Evolutionary conservation across 2,797 vertebrate genomes (phyloP), one percentile per base, ranked within the genome.

Genomic region (Crax fasciolata): DNA sequence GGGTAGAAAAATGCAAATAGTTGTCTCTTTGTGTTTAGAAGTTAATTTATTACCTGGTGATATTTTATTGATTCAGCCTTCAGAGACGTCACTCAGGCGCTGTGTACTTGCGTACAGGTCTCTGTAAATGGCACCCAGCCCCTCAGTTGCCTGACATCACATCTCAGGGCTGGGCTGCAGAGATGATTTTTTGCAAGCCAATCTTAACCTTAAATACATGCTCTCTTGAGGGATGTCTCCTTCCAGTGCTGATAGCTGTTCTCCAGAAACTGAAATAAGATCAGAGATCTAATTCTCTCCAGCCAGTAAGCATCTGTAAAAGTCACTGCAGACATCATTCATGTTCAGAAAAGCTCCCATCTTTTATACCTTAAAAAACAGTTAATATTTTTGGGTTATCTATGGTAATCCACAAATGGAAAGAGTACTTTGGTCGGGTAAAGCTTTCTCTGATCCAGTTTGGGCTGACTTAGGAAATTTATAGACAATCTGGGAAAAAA

Each of bases 1-100:
- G 38, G 28, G 27, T n/a, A 83, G 44, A 51, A 82, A 92, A 95
- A 90, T 63, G 65, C 32, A 78, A 95, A 90, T 76, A 78, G 28
- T 30, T 68, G 65, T 75, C 30, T 72, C 2, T 5, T 28, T 24
- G 8, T 85, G 30, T 54, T 84, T 54, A 72, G 87, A 90, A 54
- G 27, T 52, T 65, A 63, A 73, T 81, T 92, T 48, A 65, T 66
- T 77, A 73, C 25, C 20, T 13, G 23, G 68, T 57, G 39, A 7
- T 46, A 57, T 55, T 81, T 86, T 71, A 71, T 48, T 48, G 67
- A 62, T 61, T 49, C 61, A 66, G 6, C 6, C 30, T 84, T 65
- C 44, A 70, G 74, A 85, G 75, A 41, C 66, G 27, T 68, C 3
- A 4, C 30, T 84, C 18, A 3, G 38, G 28, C 55, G 61, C 15